Conservation (phyloP, 2,113 vertebrate species). For the Daphoenositta chrysoptera region DNA sequence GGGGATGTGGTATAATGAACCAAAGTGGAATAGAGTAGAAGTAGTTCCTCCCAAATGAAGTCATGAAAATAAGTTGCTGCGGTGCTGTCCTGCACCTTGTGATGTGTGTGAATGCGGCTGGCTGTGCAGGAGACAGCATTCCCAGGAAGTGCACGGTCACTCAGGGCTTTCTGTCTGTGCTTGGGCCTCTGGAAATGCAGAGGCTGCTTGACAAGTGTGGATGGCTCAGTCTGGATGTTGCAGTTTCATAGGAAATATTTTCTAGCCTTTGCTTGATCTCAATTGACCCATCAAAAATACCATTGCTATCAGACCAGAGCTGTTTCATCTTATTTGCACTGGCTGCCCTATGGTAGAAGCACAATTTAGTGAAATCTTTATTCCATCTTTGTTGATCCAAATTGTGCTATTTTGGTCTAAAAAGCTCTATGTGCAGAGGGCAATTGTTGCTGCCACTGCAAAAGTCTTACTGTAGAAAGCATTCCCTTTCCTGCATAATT, state of each 20-base stretch:
- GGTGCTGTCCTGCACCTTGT: background rate
- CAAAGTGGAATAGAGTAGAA: background rate
- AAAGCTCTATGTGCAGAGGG: background rate
- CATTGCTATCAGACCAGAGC: background rate
- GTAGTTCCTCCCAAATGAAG: slow-evolving; percentile 38
- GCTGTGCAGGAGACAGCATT: background rate
- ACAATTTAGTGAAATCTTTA: background rate
- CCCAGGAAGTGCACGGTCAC: background rate
- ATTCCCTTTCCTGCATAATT: background rate
- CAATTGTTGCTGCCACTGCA: background rate
- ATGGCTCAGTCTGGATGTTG: background rate
- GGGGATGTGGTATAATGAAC: background rate
- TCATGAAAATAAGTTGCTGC: background rate
- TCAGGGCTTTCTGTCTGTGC: background rate
- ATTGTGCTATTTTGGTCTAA: background rate
- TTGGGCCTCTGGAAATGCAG: background rate
- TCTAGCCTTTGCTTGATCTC: background rate
- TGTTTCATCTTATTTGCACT: background rate
- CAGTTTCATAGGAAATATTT: background rate
- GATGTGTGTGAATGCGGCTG: background rate
- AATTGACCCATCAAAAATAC: background rate
- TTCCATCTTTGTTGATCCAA: background rate
- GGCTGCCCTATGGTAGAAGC: background rate
- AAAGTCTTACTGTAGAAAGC: background rate
- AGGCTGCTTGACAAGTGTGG: background rate